Conservation (phyloP, 2,797 vertebrate species). For the Artibeus jamaicensis region DNA sequence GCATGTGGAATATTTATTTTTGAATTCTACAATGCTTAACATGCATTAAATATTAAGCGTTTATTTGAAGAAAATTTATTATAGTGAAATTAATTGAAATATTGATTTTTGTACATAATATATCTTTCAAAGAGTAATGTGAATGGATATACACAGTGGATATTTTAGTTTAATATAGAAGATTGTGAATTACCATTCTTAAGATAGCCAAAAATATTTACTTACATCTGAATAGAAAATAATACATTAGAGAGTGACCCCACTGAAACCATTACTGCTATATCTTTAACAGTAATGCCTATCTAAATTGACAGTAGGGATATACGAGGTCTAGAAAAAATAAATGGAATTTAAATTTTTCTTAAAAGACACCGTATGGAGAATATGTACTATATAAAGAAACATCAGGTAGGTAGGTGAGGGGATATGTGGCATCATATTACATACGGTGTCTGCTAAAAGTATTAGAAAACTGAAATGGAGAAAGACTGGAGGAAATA, state of each 20-base stretch:
- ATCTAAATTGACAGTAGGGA: not conserved
- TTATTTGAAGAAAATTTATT: not conserved
- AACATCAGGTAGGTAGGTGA: not conserved
- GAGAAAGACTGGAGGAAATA: not conserved
- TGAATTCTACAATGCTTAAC: not conserved
- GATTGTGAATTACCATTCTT: not conserved
- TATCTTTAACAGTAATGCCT: not conserved
- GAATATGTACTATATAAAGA: not conserved
- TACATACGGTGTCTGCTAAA: not conserved
- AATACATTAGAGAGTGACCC: not conserved
- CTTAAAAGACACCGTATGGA: not conserved
- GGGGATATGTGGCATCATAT: not conserved
- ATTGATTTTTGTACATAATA: not conserved
- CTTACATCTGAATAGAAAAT: not conserved
- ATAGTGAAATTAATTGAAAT: not conserved
- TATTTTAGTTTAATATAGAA: not conserved
- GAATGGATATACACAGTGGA: not conserved
- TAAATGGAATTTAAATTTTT: not conserved
- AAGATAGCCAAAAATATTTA: not conserved
- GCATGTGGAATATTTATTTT: not conserved
- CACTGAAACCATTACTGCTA: not conserved
- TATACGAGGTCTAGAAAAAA: not conserved
- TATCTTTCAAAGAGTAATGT: not conserved
- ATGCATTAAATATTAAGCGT: not conserved
- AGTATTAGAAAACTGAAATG: constrained; percentile 3